These are phyloP conservation scores for Hylia prasina DNA, from an alignment of 2,113 vertebrate species.

Conservation along the genomic window DNA sequence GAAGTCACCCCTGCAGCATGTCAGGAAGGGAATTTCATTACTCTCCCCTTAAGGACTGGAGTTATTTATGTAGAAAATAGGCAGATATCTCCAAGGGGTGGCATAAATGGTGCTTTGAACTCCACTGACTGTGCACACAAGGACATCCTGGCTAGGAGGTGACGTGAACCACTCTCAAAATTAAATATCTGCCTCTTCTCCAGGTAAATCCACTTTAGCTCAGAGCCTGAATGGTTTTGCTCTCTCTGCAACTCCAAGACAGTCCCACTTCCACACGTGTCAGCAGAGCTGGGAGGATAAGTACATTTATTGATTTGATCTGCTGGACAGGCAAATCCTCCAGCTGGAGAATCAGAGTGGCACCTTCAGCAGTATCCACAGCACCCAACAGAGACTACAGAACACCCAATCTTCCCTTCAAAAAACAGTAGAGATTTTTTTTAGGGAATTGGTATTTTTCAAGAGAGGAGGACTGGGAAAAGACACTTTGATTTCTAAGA, in stretches of 20 bases:
- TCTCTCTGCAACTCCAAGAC: not conserved
- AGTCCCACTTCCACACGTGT: not conserved
- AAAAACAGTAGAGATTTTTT: not conserved
- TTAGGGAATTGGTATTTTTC: not conserved
- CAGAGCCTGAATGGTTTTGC: not conserved
- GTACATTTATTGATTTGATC: not conserved
- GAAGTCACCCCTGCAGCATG: accelerated
- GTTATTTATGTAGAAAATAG: not conserved
- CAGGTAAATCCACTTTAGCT: not conserved
- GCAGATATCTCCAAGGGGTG: not conserved
- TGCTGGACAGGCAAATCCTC: not conserved
- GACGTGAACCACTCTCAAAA: not conserved
- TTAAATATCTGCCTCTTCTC: not conserved
- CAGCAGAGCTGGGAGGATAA: conserved; percentile 4
- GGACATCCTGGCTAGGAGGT: not conserved
- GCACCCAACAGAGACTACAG: not conserved
- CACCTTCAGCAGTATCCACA: not conserved
- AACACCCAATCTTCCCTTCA: not conserved
- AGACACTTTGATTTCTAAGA: not conserved
- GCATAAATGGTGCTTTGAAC: not conserved
- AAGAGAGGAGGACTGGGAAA: not conserved
- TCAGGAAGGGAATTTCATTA: not conserved
- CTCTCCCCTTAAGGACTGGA: not conserved
- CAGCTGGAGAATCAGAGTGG: not conserved
- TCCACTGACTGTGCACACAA: not conserved